Conservation (phyloP, 2,113 vertebrate species). For the Taurulus bubalis region DNA sequence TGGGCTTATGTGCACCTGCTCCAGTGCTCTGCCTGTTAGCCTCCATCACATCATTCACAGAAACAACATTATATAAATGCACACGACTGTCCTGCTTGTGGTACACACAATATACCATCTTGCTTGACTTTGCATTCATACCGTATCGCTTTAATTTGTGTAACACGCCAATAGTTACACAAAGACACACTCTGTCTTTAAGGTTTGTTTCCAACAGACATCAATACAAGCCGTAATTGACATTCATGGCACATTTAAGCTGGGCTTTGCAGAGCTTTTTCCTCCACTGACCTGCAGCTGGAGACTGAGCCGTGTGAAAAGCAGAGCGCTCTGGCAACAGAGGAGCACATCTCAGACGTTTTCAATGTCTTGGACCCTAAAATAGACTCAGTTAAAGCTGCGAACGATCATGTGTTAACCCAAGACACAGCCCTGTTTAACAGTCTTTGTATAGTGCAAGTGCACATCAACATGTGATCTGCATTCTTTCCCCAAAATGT, state of each 20-base stretch:
- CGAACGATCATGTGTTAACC: background rate
- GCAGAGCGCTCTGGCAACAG: slow-evolving; percentile 12
- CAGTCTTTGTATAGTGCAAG: background rate
- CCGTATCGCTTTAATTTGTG: background rate
- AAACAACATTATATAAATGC: slow-evolving; percentile 3
- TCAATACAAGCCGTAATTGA: slow-evolving; percentile 40
- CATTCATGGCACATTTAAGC: slow-evolving; percentile 56
- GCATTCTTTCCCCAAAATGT: background rate
- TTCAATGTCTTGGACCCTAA: background rate
- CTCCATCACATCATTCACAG: slow-evolving; percentile 52
- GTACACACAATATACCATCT: background rate
- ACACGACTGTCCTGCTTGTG: background rate
- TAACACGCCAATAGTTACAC: background rate
- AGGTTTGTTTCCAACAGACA: slow-evolving; percentile 15
- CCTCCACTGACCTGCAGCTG: slow-evolving; percentile 33
- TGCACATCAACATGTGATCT: background rate
- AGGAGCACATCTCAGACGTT: slow-evolving; percentile 4
- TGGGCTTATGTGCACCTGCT: slow-evolving; percentile 74
- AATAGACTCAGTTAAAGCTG: background rate
- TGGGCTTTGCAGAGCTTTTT: slow-evolving; percentile 24
- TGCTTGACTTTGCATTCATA: slow-evolving; percentile 2
- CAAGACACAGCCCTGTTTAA: background rate
- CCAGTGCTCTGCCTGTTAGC: slow-evolving; percentile 27
- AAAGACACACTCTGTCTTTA: slow-evolving; percentile 10
- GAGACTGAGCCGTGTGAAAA: slow-evolving; percentile 1